phyloP scores from a whole-genome alignment of 2,888 invertebrate species.

The Agriopis leucophaearia region DNA sequence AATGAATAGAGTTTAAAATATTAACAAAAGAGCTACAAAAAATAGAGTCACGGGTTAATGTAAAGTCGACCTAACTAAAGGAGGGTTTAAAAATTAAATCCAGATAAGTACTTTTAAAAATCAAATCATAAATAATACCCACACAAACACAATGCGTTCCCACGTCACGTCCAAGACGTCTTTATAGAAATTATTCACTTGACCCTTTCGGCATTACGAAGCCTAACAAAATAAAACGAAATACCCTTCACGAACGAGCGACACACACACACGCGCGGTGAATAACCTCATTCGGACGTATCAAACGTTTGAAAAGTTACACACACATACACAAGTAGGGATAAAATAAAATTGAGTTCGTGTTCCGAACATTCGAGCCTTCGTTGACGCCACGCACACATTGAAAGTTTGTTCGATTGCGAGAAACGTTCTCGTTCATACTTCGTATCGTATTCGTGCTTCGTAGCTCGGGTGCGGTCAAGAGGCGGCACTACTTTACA shows the following conservation, averaged over 20 bases:
- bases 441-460: slow-evolving; percentile 26
- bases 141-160: slow-evolving; percentile 58
- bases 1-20: no score
- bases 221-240: slow-evolving; percentile 75
- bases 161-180: slow-evolving; percentile 76
- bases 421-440: slow-evolving; percentile 30
- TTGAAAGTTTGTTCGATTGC: slow-evolving; percentile 48
- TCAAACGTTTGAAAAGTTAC: slow-evolving; percentile 61
- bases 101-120: slow-evolving; percentile 32
- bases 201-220: slow-evolving; percentile 79
- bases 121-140: slow-evolving; percentile 60
- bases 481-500: slow-evolving; percentile 72
- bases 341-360: slow-evolving; percentile 41
- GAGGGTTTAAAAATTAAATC: slow-evolving; percentile 22
- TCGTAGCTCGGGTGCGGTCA: slow-evolving; percentile 52
- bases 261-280: slow-evolving; percentile 56
- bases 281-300: slow-evolving; percentile 77
- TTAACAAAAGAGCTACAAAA: background rate
- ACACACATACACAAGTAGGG: slow-evolving; percentile 50
- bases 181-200: slow-evolving; percentile 79
- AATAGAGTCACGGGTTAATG: background rate
- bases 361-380: slow-evolving; percentile 36
- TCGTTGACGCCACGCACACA: slow-evolving; percentile 53
- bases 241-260: slow-evolving; percentile 56
- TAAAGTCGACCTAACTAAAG: slow-evolving; percentile 6